These are phyloP conservation scores for Pseudorectes ferrugineus DNA, from an alignment of 2,113 vertebrate genomes.

Conservation along the genomic window DNA sequence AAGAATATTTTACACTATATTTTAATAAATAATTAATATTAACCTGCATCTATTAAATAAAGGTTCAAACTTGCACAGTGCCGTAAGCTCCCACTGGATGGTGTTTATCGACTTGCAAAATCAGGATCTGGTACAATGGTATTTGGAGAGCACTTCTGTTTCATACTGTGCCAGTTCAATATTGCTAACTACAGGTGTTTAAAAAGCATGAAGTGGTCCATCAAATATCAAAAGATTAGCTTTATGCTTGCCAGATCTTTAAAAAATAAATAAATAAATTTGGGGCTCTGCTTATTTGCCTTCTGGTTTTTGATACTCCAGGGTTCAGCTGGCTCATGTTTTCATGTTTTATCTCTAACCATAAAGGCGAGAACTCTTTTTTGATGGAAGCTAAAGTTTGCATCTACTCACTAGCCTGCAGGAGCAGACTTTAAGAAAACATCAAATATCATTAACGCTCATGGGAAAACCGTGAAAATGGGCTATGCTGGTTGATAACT, in stretches of 20 bases:
- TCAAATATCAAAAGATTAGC: conserved; percentile 59
- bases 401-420: conserved; percentile 43
- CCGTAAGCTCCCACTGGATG: conserved; percentile 59
- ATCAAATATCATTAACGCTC: conserved; percentile 30
- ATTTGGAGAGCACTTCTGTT: conserved; percentile 53
- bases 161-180: conserved; percentile 65
- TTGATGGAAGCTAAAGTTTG: conserved; percentile 53
- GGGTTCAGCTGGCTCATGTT: conserved; percentile 51
- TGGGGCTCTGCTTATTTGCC: conserved; percentile 39
- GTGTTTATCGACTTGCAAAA: conserved; percentile 60
- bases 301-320: conserved; percentile 52
- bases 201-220: conserved; percentile 49
- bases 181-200: conserved; percentile 66
- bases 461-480: conserved; percentile 49
- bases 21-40: conserved; percentile 66
- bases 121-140: conserved; percentile 54
- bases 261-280: conserved; percentile 25
- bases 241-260: conserved; percentile 17
- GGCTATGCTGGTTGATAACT: conserved; percentile 40
- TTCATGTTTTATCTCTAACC: conserved; percentile 50
- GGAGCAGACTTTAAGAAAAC: conserved; percentile 24
- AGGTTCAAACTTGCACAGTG: conserved; percentile 55
- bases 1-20: conserved; percentile 42
- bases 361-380: conserved; percentile 27
- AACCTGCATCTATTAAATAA: conserved; percentile 55